Evolutionary conservation across 2,888 invertebrate species (phyloP).

Genomic region (Zelleria hepariella): DNA sequence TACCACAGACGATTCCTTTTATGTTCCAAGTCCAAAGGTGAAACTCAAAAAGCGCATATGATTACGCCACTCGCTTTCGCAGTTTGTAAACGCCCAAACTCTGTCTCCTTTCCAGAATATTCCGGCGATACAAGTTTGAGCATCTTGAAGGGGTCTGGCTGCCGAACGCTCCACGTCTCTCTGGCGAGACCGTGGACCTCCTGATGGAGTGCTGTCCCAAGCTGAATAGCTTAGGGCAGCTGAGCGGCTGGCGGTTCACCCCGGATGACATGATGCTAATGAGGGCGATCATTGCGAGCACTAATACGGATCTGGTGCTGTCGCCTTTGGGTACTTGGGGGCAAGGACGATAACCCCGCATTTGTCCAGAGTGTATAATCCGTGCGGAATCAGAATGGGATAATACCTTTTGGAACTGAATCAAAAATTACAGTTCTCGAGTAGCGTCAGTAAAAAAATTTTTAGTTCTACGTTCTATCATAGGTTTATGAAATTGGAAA

Average conservation of each 20-base stretch:
- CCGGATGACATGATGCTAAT: conserved; percentile 78
- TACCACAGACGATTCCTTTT: no score
- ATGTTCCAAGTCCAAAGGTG: no score
- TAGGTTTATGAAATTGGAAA: no score
- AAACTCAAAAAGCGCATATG: no score
- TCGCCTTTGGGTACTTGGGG: conserved; percentile 73
- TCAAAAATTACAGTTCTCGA: no score
- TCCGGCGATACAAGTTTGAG: conserved; percentile 75
- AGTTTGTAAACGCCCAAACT: no score
- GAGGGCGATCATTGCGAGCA: conserved; percentile 75
- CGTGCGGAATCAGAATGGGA: no score
- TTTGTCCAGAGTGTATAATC: no score
- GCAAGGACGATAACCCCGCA: conserved; percentile 31
- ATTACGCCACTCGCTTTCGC: no score
- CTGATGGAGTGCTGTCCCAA: conserved; percentile 78
- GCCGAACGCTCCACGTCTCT: conserved; percentile 76
- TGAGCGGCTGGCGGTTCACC: conserved; percentile 77
- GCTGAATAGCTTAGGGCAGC: conserved; percentile 75
- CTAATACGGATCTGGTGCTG: conserved; percentile 76
- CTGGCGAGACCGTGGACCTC: conserved; percentile 74
- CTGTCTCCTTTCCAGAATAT: conserved; percentile 68
- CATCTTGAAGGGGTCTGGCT: conserved; percentile 79
- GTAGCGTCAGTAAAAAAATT: no score
- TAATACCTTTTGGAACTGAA: no score
- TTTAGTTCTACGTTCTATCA: no score